Evolutionary conservation across 2,888 invertebrate species (phyloP), one percentile per base, ranked within the genome.

Genomic region (Lissonota sp.): DNA sequence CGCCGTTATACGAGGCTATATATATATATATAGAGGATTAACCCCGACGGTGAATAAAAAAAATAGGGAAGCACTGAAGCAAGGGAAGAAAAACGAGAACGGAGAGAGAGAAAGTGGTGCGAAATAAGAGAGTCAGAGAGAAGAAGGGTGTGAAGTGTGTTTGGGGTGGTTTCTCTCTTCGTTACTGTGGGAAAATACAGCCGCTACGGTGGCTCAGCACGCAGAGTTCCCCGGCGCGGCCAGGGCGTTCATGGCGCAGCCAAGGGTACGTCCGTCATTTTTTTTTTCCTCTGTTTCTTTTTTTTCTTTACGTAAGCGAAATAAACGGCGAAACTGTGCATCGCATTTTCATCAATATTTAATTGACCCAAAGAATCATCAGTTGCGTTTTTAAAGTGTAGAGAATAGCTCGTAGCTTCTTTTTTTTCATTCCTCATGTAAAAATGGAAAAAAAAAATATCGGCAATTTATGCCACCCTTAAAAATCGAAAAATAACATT

Each of bases 191-290:
- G 91, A 92, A 91, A 92, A 92, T 89, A 92, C 89, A 92, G 92
- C 92, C 91, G 93, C 93, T 93, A 93, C 93, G 93, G 93, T 93
- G 93, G 93, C 94, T 93, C 93, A 93, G 92, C 93, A 93, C 93
- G 93, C 93, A 93, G 93, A 93, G 92, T 93, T 93, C 93, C 93
- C 93, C 93, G 93, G 94, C 93, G 95, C 95, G 94, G 95, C 95
- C 94, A 95, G 95, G 95, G 95, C 95, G 95, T 96, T 95, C 95
- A 97, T 97, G 97, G 96, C 97, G 95, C 96, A 96, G 95, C 96
- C 96, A 95, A 96, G 96, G 96, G 97, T 96, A 96, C 94, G 96
- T 95, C 93, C 93, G 86, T 79, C 72, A 49, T 26, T 8, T 26
- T 26, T 26, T 26, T 26, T 26, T n/a, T n/a, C n/a, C n/a, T n/a